Evolutionary conservation across 2,888 invertebrate species (phyloP), one percentile per base, ranked within the genome.

Genomic region (Chironomus riparius): DNA sequence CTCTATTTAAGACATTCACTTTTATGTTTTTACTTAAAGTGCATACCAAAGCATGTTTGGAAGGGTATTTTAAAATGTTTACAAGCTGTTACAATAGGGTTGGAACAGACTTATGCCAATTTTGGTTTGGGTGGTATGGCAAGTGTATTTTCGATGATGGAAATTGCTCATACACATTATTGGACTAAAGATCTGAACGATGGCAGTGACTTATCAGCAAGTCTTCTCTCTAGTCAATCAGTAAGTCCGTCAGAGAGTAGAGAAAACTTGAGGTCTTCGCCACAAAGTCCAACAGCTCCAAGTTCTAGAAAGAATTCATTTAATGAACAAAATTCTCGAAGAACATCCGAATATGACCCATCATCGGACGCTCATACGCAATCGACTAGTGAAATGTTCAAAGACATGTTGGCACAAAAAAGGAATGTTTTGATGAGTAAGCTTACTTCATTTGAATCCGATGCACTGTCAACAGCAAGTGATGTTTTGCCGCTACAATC

Each of bases 121-220:
- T 94, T 95, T 80, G 97, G 98, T 0, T 87, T 96, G 1, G 98
- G 98, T 48, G 99, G 99, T 22, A 96, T 98, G 93, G 97, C 97
- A 3, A 96, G 97, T 0, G 95, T 95, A 21, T 98, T 97, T 84
- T 96, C 97, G 85, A 87, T 98, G 78, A 91, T 98, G 80, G 99
- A 99, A 87, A 97, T 99, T 81, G 95, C 97, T 2, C 98, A 99
- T 83, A 99, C 99, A 0, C 98, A 99, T 85, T 99, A 92, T 83
- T 97, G 97, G 95, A 93, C 92, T 79, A 93, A 94, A 81, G 95
- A 95, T 82, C 83, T 94, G 7, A 87, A 86, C 61, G 89, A 89
- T 78, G 83, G 86, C 80, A 87, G 85, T 24, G 86, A 85, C 68
- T 81, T 84, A 78, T 78, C 79, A 38, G 81, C 83, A n/a, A 84